These are phyloP conservation scores for Venturia canescens DNA, from an alignment of 1,140 invertebrate genomes.

Conservation along the genomic window DNA sequence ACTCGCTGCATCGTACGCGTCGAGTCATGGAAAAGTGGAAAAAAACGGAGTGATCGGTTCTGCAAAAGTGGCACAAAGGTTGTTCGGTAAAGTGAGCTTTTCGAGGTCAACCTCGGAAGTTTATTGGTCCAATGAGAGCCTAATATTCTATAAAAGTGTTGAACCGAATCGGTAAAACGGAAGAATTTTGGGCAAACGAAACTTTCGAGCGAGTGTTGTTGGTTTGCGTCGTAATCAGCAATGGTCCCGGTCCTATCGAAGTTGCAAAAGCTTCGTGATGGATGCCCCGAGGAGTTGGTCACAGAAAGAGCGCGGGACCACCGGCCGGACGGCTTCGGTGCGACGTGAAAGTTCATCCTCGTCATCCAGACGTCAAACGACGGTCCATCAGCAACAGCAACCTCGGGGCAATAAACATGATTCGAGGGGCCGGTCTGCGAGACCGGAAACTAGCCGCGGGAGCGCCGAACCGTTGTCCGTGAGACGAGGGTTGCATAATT, in stretches of 20 bases:
- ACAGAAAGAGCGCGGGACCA: conserved; percentile 43
- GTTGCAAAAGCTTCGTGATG: conserved; percentile 38
- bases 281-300: conserved; percentile 22
- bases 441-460: conserved; percentile 64
- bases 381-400: conserved; percentile 40
- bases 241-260: conserved; percentile 25
- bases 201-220: background rate
- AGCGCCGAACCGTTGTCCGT: conserved; percentile 66
- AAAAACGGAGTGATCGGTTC: background rate
- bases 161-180: background rate
- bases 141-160: background rate
- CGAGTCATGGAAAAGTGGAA: background rate
- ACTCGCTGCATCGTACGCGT: background rate
- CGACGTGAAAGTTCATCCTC: conserved; percentile 27
- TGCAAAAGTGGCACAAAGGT: background rate
- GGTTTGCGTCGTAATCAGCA: conserved; percentile 11
- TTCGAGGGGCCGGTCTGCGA: conserved; percentile 43
- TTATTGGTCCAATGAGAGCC: background rate
- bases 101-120: background rate
- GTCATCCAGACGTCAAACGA: conserved; percentile 2
- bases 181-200: background rate
- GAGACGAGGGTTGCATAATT: conserved; percentile 72
- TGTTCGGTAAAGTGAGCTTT: background rate
- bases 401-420: conserved; percentile 38
- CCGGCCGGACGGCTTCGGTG: conserved; percentile 15